Evolutionary conservation across 2,113 vertebrate genomes (phyloP), one percentile per base, ranked within the genome.

Genomic region (Myotis brandtii): DNA sequence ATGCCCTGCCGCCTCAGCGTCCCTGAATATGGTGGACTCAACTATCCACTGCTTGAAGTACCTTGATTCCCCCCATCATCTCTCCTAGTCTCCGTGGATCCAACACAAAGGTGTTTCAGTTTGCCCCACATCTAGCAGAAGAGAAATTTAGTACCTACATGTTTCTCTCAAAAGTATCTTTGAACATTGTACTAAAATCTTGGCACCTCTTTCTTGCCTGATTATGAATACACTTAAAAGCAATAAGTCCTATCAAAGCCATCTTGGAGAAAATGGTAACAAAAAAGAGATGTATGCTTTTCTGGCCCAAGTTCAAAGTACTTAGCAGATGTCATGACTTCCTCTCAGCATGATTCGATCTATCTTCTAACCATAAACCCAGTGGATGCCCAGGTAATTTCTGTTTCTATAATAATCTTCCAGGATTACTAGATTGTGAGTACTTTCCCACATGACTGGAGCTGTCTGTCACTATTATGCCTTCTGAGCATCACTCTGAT

Each of bases 271-370:
- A n/a, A 12, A 46, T 11, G 62, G 76, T 81, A 48, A 56, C 46
- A 54, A 62, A 59, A 46, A 88, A 37, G 79, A 89, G 59, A 79
- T 11, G 37, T 1, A 20, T 11, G 18, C 23, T 67, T 86, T 82
- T 75, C 73, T 40, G 18, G 32, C 32, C 32, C 62, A 95, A 48
- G 30, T 72, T 93, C 86, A 67, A 83, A 96, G 80, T 52, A 40
- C 48, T 85, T 67, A 48, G 46, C 82, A 84, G 66, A 48, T 64
- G 43, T 59, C 27, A n/a, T 21, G 52, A 64, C 40, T 67, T 93
- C 67, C 62, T 89, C 69, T 25, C 2, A 30, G 12, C 18, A 9
- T 14, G 32, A 20, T 66, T 94, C 32, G 27, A 11, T 82, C 21
- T 72, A 13, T 64, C 54, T 40, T 64, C 54, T 52, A 81, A 64